phyloP scores from a whole-genome alignment of 2,888 invertebrate species.

The Orgyia antiqua region DNA sequence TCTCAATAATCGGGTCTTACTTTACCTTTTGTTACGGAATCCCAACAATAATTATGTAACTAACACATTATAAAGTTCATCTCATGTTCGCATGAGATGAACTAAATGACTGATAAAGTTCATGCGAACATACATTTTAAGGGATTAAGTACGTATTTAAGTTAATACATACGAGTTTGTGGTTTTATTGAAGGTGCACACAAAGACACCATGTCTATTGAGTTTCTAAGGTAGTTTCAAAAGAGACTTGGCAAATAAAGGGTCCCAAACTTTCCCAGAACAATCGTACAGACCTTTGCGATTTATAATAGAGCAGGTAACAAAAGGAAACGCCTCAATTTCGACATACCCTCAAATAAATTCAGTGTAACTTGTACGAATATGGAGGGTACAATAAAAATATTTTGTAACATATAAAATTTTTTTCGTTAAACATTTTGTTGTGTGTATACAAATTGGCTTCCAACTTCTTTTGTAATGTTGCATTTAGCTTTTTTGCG shows the following conservation, averaged over 20 bases:
- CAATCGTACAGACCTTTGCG: neutral
- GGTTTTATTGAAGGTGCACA: neutral
- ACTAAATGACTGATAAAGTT: too few species aligned
- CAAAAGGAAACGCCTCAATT: slow-evolving; percentile 4
- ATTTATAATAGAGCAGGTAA: slow-evolving; percentile 4
- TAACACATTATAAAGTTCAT: too few species aligned
- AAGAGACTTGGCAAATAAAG: slow-evolving; percentile 1
- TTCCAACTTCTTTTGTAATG: too few species aligned
- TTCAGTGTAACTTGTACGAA: slow-evolving; percentile 1
- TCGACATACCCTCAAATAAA: slow-evolving; percentile 4
- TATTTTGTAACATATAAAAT: slow-evolving; percentile 2
- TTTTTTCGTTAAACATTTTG: neutral
- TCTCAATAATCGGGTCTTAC: too few species aligned
- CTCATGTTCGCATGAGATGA: too few species aligned
- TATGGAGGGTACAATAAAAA: too few species aligned
- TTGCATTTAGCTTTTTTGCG: too few species aligned
- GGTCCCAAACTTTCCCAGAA: slow-evolving; percentile 2
- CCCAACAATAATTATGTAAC: too few species aligned
- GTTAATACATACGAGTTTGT: neutral
- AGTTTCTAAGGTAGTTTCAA: slow-evolving; percentile 3
- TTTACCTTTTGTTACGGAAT: too few species aligned
- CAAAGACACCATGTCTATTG: slow-evolving; percentile 1
- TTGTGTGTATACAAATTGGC: neutral
- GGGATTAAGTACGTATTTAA: too few species aligned
- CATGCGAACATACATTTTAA: too few species aligned